A percentile compares a stretch with the other conserved stretches of the same genome.
Evolutionary conservation across 2,797 vertebrate genomes (phyloP).

Genomic region (Pantherophis alleghaniensis): DNA sequence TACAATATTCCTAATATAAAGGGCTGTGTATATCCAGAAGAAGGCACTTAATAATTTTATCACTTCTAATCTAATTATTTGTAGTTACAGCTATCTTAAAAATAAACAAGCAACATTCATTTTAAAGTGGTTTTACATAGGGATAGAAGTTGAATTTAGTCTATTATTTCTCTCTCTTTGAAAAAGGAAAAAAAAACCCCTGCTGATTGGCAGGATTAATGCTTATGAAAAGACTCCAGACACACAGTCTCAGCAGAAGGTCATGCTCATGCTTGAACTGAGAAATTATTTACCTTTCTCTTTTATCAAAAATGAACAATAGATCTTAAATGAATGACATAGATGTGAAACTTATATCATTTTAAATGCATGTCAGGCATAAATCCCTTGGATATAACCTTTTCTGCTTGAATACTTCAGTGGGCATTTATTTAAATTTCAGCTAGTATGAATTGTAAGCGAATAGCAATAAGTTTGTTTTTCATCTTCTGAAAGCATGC

Average conservation of each 20-base stretch:
- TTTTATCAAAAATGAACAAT: not conserved
- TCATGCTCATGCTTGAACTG: not conserved
- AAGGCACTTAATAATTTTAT: not conserved
- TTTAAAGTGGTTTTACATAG: not conserved
- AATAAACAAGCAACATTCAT: not conserved
- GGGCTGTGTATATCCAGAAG: not conserved
- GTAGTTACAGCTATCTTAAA: not conserved
- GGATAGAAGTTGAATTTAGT: not conserved
- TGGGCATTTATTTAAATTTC: constrained; percentile 15
- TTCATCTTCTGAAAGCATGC: not conserved
- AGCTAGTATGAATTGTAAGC: not conserved
- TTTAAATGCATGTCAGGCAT: not conserved
- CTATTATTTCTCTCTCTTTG: not conserved
- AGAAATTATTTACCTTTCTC: not conserved
- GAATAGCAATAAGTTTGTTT: constrained; percentile 6
- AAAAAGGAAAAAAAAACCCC: not conserved
- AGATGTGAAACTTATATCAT: not conserved
- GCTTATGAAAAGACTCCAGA: not conserved
- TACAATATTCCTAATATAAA: not conserved
- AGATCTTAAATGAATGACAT: not conserved
- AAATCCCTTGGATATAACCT: not conserved
- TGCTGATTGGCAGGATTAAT: not conserved
- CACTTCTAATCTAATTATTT: not conserved
- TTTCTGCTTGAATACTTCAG: not conserved
- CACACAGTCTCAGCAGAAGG: not conserved